These are phyloP conservation scores for Leistus spinibarbis DNA, from an alignment of 2,888 invertebrate species.

Conservation along the genomic window DNA sequence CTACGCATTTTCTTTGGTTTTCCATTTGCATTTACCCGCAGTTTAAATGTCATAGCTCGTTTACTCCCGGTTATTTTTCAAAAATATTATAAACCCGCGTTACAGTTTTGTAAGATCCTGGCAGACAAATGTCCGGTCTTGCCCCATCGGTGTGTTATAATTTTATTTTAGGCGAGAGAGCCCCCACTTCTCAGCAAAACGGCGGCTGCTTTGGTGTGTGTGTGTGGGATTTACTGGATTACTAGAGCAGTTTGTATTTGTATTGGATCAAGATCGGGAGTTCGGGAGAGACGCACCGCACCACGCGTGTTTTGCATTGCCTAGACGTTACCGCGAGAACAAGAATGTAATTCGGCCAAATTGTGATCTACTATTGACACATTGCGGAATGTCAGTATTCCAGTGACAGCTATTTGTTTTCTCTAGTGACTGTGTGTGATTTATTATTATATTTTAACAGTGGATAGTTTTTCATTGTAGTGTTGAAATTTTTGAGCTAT, in stretches of 20 bases:
- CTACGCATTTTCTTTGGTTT: too few species aligned
- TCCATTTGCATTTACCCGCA: too few species aligned
- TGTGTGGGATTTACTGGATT: constrained; percentile 6
- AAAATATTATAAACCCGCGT: neutral
- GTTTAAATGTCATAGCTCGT: too few species aligned
- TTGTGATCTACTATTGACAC: constrained; percentile 8
- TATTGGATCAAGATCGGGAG: constrained; percentile 7
- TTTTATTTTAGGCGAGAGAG: neutral
- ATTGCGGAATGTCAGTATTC: neutral
- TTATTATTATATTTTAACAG: neutral
- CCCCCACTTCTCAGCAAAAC: neutral
- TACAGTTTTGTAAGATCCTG: neutral
- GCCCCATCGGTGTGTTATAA: neutral
- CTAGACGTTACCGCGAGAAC: neutral
- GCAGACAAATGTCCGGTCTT: neutral
- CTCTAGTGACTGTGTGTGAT: neutral
- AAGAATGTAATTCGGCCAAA: constrained; percentile 9
- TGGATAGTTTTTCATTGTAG: constrained; percentile 9
- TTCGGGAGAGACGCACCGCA: neutral
- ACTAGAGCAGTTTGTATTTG: constrained; percentile 10
- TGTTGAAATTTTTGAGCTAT: constrained; percentile 35
- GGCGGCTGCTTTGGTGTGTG: neutral
- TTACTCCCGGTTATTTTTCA: too few species aligned
- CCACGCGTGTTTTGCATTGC: neutral
- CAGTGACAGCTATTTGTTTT: constrained; percentile 13